Conservation (phyloP, 92 coral and sea anemone species). For the Epizoanthus rinbou region DNA sequence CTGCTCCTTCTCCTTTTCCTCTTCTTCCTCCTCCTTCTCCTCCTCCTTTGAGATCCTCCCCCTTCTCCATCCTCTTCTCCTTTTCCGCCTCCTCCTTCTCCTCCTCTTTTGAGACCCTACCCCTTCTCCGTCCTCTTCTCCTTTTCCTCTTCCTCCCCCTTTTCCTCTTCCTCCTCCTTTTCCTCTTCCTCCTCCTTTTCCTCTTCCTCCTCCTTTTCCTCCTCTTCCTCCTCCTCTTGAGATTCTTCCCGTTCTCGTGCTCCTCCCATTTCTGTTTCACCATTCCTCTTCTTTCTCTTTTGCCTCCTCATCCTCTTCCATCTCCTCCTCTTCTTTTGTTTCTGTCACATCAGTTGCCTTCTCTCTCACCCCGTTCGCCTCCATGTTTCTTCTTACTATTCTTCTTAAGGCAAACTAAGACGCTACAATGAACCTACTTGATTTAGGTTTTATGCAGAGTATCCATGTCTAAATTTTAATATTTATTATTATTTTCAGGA, state of each 20-base stretch:
- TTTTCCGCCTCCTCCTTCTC: not conserved
- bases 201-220: not conserved
- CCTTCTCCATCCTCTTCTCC: not conserved
- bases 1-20: not conserved
- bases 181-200: not conserved
- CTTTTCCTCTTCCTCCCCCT: not conserved
- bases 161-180: not conserved
- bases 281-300: not conserved
- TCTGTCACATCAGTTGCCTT: no score
- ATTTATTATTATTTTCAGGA: constrained; percentile 42
- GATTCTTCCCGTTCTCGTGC: not conserved
- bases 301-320: not conserved
- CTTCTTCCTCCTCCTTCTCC: no score
- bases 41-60: not conserved
- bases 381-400: no score
- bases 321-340: no score
- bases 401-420: no score
- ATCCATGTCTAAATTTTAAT: no score
- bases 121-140: not conserved
- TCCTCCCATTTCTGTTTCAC: not conserved
- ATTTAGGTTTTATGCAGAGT: no score
- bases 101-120: not conserved
- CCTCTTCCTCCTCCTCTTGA: not conserved
- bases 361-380: no score
- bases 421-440: no score